phyloP scores from a whole-genome alignment of 2,113 vertebrate genomes.

The Rhinogobius similis region DNA sequence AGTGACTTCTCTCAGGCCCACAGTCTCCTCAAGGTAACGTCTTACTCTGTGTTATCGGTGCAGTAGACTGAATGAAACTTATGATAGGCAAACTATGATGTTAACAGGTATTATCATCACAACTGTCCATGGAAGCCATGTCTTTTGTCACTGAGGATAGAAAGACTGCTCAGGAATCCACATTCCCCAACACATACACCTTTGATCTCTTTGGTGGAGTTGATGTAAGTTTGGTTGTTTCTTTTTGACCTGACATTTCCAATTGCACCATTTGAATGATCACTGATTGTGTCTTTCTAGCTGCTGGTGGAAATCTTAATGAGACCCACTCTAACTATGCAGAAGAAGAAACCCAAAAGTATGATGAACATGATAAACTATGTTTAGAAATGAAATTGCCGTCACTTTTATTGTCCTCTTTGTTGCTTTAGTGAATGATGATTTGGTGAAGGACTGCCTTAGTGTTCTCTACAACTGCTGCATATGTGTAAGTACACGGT shows the following conservation, averaged over 20 bases:
- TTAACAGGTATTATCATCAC: conserved; percentile 89
- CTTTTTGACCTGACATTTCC: not conserved
- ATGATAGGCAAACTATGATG: not conserved
- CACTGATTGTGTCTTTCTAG: conserved; percentile 65
- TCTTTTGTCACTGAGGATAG: conserved; percentile 95
- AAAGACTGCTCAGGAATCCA: conserved; percentile 91
- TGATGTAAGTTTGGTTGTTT: conserved; percentile 83
- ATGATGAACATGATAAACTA: conserved; percentile 60
- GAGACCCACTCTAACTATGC: conserved; percentile 93
- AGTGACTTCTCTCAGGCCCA: conserved; percentile 92
- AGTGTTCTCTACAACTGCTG: conserved; percentile 96
- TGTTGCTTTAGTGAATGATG: conserved; percentile 86
- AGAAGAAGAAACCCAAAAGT: conserved; percentile 94
- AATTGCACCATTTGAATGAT: too few relatives aligned
- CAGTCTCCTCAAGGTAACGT: conserved; percentile 89
- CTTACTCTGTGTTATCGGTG: not conserved
- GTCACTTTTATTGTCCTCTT: not conserved
- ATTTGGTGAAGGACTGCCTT: conserved; percentile 93
- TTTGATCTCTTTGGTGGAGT: conserved; percentile 99
- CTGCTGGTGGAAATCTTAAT: conserved; percentile 97
- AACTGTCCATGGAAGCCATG: conserved; percentile 98
- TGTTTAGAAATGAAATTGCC: not conserved
- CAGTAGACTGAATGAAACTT: not conserved
- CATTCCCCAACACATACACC: conserved; percentile 94
- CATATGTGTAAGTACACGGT: conserved; percentile 88